Evolutionary conservation across 2,888 invertebrate genomes (phyloP), one percentile per base, ranked within the genome.

Genomic region (Nomada ferruginata): DNA sequence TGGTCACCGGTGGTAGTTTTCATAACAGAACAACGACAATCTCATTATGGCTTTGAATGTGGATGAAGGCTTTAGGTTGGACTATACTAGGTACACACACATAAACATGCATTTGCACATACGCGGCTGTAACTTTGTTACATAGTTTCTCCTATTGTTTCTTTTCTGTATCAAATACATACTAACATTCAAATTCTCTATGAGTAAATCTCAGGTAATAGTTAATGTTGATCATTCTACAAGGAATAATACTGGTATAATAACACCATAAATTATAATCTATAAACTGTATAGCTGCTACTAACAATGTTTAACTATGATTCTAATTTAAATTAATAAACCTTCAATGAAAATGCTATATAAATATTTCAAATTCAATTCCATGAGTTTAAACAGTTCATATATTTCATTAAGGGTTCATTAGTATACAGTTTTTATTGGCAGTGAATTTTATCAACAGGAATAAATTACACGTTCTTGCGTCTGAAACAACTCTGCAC

Each of bases 401-500:
- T 42, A 64, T 18, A 3, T 44, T 26, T 59, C 47, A 52, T 18
- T 26, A 69, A 52, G 26, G 55, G 23, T 52, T 63, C 68, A 61
- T 74, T 65, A 71, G 70, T 66, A 77, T 63, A 36, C 26, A 75
- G 52, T n/a, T 47, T 42, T 55, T 36, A 68, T 76, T 42, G 2
- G 47, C 63, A 26, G 57, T 77, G 18, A 81, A 69, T 84, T 79
- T 72, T 79, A 61, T 91, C 91, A 81, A 82, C 91, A 95, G 95
- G 91, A 98, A 98, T 94, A 96, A 96, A 84, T 95, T 98, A 77
- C 97, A 97, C 94, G 96, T 98, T n/a, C 94, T 98, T 79, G 94
- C 98, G 61, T 97, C 98, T 91, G 98, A 98, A 92, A 97, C 97
- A 92, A 97, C 96, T 70, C 95, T 96, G 44, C 96, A 97, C 91